Evolutionary conservation across 2,797 vertebrate genomes (phyloP).

Genomic region (Poliocrania exsul): DNA sequence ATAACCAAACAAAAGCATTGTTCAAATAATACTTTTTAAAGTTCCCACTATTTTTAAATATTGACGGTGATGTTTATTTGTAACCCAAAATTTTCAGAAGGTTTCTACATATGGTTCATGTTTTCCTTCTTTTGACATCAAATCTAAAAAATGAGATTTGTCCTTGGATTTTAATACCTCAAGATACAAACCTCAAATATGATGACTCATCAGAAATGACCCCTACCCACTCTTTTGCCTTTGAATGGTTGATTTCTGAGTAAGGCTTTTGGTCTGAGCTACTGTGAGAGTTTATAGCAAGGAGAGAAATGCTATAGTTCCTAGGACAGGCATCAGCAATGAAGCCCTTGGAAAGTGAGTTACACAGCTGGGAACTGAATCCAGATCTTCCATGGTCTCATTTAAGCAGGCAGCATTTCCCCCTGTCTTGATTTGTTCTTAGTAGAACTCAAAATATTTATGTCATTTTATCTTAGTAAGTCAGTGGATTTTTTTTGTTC

Average conservation of each 20-base stretch:
- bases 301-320: background rate
- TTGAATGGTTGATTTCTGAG: background rate
- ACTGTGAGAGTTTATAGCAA: background rate
- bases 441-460: background rate
- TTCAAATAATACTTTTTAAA: background rate
- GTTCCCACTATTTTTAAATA: background rate
- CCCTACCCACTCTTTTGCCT: background rate
- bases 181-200: background rate
- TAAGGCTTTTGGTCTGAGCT: background rate
- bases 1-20: background rate
- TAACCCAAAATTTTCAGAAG: background rate
- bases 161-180: background rate
- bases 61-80: background rate
- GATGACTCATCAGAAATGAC: background rate
- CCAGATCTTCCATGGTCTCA: background rate
- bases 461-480: background rate
- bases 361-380: background rate
- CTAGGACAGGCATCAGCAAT: background rate
- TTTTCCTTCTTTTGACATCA: background rate
- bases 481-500: background rate
- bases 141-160: background rate
- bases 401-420: background rate
- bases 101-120: background rate
- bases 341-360: background rate
- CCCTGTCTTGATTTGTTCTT: background rate